Evolutionary conservation across 2,797 vertebrate genomes (phyloP), one percentile per base, ranked within the genome.

Genomic region (Eptatretus atami): DNA sequence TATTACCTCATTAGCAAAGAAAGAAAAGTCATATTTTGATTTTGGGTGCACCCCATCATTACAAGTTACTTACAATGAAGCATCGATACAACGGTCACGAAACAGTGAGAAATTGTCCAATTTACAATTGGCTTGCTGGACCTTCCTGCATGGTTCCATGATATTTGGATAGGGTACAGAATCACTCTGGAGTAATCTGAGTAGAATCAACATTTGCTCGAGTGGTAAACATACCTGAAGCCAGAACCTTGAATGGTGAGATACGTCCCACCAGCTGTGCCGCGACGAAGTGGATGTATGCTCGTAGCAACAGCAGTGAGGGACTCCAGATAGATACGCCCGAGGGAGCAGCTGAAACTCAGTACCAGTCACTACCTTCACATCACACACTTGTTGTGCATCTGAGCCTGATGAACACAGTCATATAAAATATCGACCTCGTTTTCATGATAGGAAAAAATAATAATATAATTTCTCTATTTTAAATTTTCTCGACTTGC

Each of bases 211-310:
- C 31, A 44, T 8, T 4, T 44, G 31, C 31, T 44, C 31, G 31
- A 44, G 31, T 44, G 31, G 6, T 44, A 44, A 44, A 44, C n/a
- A 52, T 53, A 84, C 83, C 83, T 82, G 77, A 85, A 84, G 70
- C 77, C 75, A 0, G 76, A 78, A 70, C 83, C 83, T 0, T 52
- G 70, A 70, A 85, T 72, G 3, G 79, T 83, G 55, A 86, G 75
- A 52, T 67, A 72, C 63, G 80, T 82, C 66, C 81, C 81, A 54
- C 83, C 83, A 2, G 77, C 78, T 0, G 82, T 84, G 31, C 80
- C 80, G 24, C 82, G 82, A 68, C 79, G 75, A 53, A 68, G 74
- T 1, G 83, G 83, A 19, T 70, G 73, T 13, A 84, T 71, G 13
- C 65, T 67, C 0, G 64, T n/a, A 69, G 85, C 69, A 44, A 75